A percentile compares a stretch with the other conserved stretches of the same genome.
Evolutionary conservation across 2,888 invertebrate genomes (phyloP).

Genomic region (Brenthis daphne): DNA sequence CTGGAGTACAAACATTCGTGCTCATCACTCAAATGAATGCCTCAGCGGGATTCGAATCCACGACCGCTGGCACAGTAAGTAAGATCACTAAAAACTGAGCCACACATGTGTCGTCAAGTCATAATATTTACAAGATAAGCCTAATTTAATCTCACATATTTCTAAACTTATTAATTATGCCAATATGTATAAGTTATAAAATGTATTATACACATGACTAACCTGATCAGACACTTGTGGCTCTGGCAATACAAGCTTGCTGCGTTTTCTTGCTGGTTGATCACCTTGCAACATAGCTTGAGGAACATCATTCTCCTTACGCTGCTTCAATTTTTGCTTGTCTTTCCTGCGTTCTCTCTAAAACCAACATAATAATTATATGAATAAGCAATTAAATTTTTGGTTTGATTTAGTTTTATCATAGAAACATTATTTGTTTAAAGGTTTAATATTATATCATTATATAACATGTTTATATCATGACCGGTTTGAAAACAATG

Average conservation of each 20-base stretch:
- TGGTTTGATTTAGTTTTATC: too few species aligned
- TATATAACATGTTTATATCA: slow-evolving; percentile 5
- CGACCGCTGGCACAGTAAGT: too few species aligned
- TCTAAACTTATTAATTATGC: not conserved
- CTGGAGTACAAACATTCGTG: too few species aligned
- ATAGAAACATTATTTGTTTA: too few species aligned
- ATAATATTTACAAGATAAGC: not conserved
- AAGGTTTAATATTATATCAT: too few species aligned
- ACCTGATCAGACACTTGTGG: slow-evolving; percentile 97
- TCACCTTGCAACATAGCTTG: slow-evolving; percentile 92
- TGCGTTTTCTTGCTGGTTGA: slow-evolving; percentile 95
- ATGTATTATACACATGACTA: not conserved
- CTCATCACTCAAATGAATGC: too few species aligned
- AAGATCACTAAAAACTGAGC: too few species aligned
- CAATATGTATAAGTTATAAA: not conserved
- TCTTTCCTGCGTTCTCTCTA: slow-evolving; percentile 96
- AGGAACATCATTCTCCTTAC: slow-evolving; percentile 98
- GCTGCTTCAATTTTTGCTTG: slow-evolving; percentile 96
- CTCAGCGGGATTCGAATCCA: too few species aligned
- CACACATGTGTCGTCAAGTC: too few species aligned
- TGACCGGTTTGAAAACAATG: too few species aligned
- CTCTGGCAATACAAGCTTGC: slow-evolving; percentile 96
- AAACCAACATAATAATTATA: slow-evolving; percentile 37
- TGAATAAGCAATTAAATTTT: too few species aligned
- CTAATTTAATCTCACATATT: not conserved